Evolutionary conservation across 2,888 invertebrate genomes (phyloP).

Genomic region (Eretmocerus hayati): DNA sequence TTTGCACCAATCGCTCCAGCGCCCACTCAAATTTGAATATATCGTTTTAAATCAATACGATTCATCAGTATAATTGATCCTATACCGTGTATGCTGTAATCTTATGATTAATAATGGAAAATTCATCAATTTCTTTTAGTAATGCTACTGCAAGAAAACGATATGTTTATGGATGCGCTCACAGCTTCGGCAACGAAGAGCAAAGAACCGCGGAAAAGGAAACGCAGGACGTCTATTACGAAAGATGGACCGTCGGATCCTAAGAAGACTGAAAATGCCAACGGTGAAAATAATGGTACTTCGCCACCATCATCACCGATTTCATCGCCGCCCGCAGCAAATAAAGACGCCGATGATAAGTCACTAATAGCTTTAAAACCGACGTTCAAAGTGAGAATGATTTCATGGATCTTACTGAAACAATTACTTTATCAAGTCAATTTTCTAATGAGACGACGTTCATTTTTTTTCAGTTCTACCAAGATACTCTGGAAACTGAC

Average conservation of each 20-base stretch:
- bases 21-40: neutral
- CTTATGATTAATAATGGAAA: neutral
- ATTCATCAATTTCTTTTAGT: slow-evolving; percentile 46
- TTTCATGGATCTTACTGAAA: too few relatives aligned
- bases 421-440: too few relatives aligned
- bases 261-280: slow-evolving; percentile 51
- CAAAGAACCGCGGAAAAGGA: slow-evolving; percentile 72
- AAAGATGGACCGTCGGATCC: slow-evolving; percentile 58
- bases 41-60: neutral
- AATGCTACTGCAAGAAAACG: slow-evolving; percentile 77
- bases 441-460: too few relatives aligned
- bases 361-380: slow-evolving; percentile 47
- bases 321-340: slow-evolving; percentile 7
- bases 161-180: slow-evolving; percentile 89
- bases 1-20: slow-evolving; percentile 13
- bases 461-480: slow-evolving; percentile 63
- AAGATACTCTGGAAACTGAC: slow-evolving; percentile 77
- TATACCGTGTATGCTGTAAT: neutral
- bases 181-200: slow-evolving; percentile 66
- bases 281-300: slow-evolving; percentile 42
- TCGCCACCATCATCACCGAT: slow-evolving; percentile 45
- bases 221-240: slow-evolving; percentile 63
- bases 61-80: neutral
- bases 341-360: slow-evolving; percentile 37
- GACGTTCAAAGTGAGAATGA: slow-evolving; percentile 49